These are phyloP conservation scores for Gobius niger DNA, from an alignment of 2,113 vertebrate species.

Conservation along the genomic window DNA sequence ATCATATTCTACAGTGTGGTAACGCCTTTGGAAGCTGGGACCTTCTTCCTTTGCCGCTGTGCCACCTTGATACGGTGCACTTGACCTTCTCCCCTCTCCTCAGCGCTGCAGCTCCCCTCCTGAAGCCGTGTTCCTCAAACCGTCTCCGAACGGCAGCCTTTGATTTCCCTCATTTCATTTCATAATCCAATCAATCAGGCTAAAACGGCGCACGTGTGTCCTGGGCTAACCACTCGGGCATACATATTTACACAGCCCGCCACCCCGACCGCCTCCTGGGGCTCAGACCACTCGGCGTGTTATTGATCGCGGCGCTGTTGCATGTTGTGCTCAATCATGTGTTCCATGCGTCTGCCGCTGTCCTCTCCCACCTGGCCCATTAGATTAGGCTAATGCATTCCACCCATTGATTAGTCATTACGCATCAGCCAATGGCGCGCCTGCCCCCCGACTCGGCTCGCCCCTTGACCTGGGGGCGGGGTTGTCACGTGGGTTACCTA, in stretches of 20 bases:
- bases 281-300: conserved; percentile 86
- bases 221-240: conserved; percentile 48
- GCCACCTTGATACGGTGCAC: too few relatives aligned
- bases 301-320: conserved; percentile 89
- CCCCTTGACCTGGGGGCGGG: conserved; percentile 54
- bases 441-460: conserved; percentile 74
- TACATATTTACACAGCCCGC: conserved; percentile 54
- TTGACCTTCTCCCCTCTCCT: not conserved
- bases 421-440: conserved; percentile 91
- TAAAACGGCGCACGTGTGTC: conserved; percentile 52
- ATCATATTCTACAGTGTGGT: too few relatives aligned
- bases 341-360: conserved; percentile 89
- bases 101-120: conserved; percentile 5
- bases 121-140: conserved; percentile 15
- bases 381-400: conserved; percentile 97
- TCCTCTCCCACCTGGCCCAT: conserved; percentile 92
- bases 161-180: conserved; percentile 65
- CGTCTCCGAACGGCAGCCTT: conserved; percentile 35
- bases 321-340: conserved; percentile 90
- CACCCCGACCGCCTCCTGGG: conserved; percentile 60
- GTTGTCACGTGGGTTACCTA: conserved; percentile 44
- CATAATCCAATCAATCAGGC: conserved; percentile 73
- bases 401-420: conserved; percentile 97
- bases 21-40: not conserved
- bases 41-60: not conserved